Conservation (phyloP, 2,888 invertebrate genomes). For the Nematopogon swammerdamellus region DNA sequence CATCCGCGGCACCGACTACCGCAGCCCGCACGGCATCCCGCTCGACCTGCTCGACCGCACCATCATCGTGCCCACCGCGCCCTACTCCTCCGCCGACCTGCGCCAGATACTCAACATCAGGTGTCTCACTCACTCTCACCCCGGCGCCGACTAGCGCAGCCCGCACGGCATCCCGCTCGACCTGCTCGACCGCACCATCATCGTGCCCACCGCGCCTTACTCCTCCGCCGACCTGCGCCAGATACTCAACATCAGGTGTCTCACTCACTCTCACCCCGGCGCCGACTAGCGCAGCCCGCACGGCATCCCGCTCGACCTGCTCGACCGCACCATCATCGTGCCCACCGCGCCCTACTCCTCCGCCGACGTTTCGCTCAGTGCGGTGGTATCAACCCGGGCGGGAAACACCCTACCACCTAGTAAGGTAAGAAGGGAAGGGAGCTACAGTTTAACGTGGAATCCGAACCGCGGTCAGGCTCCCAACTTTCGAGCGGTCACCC, state of each 20-base stretch:
- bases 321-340: slow-evolving; percentile 81
- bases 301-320: slow-evolving; percentile 93
- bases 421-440: no score
- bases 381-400: no score
- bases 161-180: slow-evolving; percentile 98
- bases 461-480: no score
- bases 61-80: slow-evolving; percentile 80
- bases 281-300: slow-evolving; percentile 93
- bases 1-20: slow-evolving; percentile 91
- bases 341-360: slow-evolving; percentile 86
- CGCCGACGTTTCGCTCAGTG: no score
- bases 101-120: slow-evolving; percentile 88
- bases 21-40: slow-evolving; percentile 96
- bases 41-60: slow-evolving; percentile 88
- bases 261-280: slow-evolving; percentile 64
- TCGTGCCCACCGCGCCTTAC: slow-evolving; percentile 89
- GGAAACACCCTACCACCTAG: no score
- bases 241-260: slow-evolving; percentile 82
- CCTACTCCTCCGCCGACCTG: slow-evolving; percentile 86
- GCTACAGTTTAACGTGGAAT: no score
- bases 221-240: slow-evolving; percentile 84
- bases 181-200: slow-evolving; percentile 76
- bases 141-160: slow-evolving; percentile 90
- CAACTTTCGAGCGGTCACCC: no score
- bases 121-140: slow-evolving; percentile 36